Evolutionary conservation across 2,113 vertebrate species (phyloP).

Genomic region (Strix uralensis): DNA sequence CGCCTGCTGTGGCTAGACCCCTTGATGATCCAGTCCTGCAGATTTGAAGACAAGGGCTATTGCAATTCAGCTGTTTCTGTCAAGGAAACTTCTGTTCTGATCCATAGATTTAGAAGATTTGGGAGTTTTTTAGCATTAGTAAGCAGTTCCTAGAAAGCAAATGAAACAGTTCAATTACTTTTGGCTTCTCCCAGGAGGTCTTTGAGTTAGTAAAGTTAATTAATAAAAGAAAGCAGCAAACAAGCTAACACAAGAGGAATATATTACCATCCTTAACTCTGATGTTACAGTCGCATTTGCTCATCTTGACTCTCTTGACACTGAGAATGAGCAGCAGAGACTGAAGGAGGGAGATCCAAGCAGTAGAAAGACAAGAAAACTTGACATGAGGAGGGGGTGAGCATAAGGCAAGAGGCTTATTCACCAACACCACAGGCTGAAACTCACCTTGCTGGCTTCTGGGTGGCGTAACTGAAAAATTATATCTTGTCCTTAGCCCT

Average conservation of each 20-base stretch:
- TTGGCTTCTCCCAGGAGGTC: not conserved
- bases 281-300: not conserved
- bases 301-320: not conserved
- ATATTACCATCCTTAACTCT: not conserved
- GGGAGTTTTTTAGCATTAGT: not conserved
- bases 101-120: not conserved
- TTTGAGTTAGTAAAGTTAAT: not conserved
- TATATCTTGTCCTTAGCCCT: not conserved
- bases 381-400: not conserved
- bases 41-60: not conserved
- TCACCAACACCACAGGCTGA: not conserved
- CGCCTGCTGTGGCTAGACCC: not conserved
- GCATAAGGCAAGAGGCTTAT: not conserved
- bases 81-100: not conserved
- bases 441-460: not conserved
- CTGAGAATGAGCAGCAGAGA: not conserved
- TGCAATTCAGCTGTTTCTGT: not conserved
- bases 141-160: not conserved
- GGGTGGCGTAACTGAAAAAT: not conserved
- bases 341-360: not conserved
- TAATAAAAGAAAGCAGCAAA: not conserved
- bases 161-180: not conserved
- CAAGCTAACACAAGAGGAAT: not conserved
- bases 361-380: not conserved
- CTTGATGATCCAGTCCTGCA: not conserved